Conservation (phyloP, 2,888 invertebrate genomes). For the Pyrocoelia pectoralis region DNA sequence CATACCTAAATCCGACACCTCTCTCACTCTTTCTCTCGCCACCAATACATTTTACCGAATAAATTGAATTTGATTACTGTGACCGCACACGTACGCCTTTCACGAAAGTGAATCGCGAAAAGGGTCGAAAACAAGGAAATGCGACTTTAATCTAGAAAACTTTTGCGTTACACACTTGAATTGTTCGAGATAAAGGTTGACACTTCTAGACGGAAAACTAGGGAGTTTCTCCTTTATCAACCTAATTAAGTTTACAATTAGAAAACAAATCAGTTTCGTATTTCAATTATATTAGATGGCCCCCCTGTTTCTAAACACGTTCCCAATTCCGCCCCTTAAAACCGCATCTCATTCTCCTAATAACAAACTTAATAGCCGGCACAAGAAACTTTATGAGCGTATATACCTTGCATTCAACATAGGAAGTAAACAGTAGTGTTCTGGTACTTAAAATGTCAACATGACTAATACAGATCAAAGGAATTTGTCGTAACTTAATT, state of each 20-base stretch:
- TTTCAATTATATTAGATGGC: too few species aligned
- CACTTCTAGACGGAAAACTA: background rate
- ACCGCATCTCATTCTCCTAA: too few species aligned
- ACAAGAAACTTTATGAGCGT: too few species aligned
- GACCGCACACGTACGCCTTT: conserved; percentile 18
- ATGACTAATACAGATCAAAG: too few species aligned
- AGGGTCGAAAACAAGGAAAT: conserved; percentile 16
- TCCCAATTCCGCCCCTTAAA: too few species aligned
- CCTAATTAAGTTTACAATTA: conserved; percentile 9
- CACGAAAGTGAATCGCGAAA: conserved; percentile 10
- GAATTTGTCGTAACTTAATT: too few species aligned
- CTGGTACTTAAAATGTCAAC: too few species aligned
- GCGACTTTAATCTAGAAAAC: conserved; percentile 23
- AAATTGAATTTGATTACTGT: conserved; percentile 33
- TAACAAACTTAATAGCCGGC: too few species aligned
- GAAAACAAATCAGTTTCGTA: background rate
- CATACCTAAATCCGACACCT: conserved; percentile 27
- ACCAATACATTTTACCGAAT: conserved; percentile 32
- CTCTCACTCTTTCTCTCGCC: conserved; percentile 21
- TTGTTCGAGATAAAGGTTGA: conserved; percentile 22
- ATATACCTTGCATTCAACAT: too few species aligned
- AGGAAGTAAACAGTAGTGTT: too few species aligned
- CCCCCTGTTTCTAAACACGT: too few species aligned
- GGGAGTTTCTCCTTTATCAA: conserved; percentile 8
- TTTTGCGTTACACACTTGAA: conserved; percentile 20